Base-by-base conservation (phyloP, 2,888 invertebrate genomes). In the Agonopterix heracliana region DNA sequence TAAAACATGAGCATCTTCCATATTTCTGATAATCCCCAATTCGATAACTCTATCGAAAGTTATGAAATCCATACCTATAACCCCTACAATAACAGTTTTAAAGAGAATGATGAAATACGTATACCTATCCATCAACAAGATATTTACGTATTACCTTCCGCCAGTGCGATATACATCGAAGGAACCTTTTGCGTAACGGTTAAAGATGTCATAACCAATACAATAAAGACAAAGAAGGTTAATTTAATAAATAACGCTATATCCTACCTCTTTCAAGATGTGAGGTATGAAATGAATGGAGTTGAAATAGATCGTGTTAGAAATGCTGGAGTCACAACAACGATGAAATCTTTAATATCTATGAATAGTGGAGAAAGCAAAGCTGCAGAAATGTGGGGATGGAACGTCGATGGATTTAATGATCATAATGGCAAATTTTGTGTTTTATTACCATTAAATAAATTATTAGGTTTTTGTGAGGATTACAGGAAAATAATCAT, bases 401-500 rank as follows among this genome's bases (percentile, higher is more conserved):
- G 51, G 52, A 51, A 51, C 11, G n/a, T 52, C 41, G 45, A 48
- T 60, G 49, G 62, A 70, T 65, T 61, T 49, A 4, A 17, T 13
- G 55, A 38, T 34, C 34, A 51, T 10, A 4, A 9, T 34, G 65
- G 63, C 9, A 50, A 60, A 41, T 70, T 70, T 46, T 47, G 50
- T 46, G 48, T 46, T 45, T 4, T 52, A 9, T 17, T 53, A 36
- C 53, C 50, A 17, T 35, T 44, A 13, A 46, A 40, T 14, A 46
- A 50, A 26, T 11, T 61, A 38, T 34, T 60, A 41, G 56, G 57
- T 1, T 56, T 57, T 53, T 56, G 57, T 9, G 60, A 60, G 46
- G 57, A 78, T 55, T 78, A 71, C 51, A 64, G 64, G 36, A 71
- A 69, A 60, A 66, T 78, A 45, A 58, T 75, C 47, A 54, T 77